Base-by-base conservation (phyloP, 2,797 vertebrate species). In the Pangasius larnaudii region DNA sequence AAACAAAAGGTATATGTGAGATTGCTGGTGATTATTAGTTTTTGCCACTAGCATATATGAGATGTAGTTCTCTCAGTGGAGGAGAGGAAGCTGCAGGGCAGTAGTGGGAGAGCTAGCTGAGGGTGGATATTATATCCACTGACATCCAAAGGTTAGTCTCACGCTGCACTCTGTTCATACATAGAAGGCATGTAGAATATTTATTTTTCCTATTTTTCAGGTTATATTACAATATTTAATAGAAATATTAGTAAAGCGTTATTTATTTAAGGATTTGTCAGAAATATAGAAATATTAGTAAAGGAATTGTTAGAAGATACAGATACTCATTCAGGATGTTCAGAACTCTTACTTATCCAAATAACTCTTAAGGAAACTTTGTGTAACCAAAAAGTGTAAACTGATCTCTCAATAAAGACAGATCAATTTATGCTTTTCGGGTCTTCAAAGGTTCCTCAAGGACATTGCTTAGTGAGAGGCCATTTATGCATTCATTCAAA, bases 21-120 rank as follows among this genome's bases (percentile, higher is more conserved):
- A 87, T 89, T 85, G 58, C 61, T 77, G 74, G 82, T 89, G 87
- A 90, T 91, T 91, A 85, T 88, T 83, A 79, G 84, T 88, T 88
- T 58, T 88, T 91, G 86, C 88, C 87, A 90, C 79, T 78, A 86
- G 87, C 91, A 59, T 81, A 86, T 75, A 88, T 84, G 61, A 82
- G 84, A 78, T 81, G 79, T 72, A 65, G 63, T 33, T 85, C 49
- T 88, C 86, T 91, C 87, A 9, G 88, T 71, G 67, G 90, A 90
- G 63, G 84, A 65, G 85, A 85, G 85, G 42, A 77, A 81, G 89
- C 88, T 91, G 84, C 33, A 82, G 84, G 89, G 86, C 78, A 81
- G 78, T 72, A 87, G 86, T 89, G 77, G 83, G 71, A 85, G 88
- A 90, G 74, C 72, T 72, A 69, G 81, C 85, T 84, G 75, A 87